Conservation (phyloP, 2,888 invertebrate species). For the Clivina fossor region DNA sequence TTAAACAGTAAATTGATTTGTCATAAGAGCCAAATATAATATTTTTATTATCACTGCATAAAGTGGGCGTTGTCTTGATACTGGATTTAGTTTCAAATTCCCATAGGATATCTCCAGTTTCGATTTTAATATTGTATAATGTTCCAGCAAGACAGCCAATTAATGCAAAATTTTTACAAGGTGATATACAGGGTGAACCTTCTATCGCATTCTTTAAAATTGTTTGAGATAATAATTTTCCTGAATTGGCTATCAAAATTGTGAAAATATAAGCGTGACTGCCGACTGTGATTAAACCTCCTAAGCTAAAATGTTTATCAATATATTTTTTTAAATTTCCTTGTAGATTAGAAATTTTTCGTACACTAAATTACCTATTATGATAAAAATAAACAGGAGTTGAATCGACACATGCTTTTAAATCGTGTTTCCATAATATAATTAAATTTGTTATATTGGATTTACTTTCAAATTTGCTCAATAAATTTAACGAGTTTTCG, state of each 20-base stretch:
- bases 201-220: conserved; percentile 72
- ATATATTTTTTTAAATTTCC: neutral
- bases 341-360: conserved; percentile 4
- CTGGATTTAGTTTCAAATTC: conserved; percentile 60
- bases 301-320: conserved; percentile 41
- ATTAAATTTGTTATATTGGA: no score
- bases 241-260: conserved; percentile 60
- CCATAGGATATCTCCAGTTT: conserved; percentile 63
- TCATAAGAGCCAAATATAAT: conserved; percentile 75
- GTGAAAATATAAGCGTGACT: conserved; percentile 74
- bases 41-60: conserved; percentile 50
- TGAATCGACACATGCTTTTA: conserved; percentile 82
- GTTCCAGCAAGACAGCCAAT: conserved; percentile 79
- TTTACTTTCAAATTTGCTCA: no score
- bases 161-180: conserved; percentile 56
- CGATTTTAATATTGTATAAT: conserved; percentile 65
- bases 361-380: conserved; percentile 51
- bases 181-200: conserved; percentile 54
- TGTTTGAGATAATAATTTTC: conserved; percentile 55
- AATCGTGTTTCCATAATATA: conserved; percentile 63
- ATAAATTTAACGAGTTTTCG: conserved; percentile 10
- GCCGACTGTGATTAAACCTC: conserved; percentile 59
- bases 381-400: conserved; percentile 62
- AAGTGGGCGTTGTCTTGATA: conserved; percentile 65
- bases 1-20: conserved; percentile 62